Evolutionary conservation across 2,113 vertebrate species (phyloP).

Genomic region (Psettodes erumei): DNA sequence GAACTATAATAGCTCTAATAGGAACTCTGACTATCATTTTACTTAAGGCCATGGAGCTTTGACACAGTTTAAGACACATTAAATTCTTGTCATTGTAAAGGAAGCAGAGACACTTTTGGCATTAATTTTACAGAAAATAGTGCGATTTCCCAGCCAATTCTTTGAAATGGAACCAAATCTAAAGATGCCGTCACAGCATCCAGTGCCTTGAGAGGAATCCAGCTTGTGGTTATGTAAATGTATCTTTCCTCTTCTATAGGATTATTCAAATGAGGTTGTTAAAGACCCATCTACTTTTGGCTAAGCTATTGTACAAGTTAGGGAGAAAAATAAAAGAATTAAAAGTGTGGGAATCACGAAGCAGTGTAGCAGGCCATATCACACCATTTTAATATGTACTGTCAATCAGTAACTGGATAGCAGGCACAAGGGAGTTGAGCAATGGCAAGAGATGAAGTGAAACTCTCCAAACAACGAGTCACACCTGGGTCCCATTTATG

Average conservation of each 20-base stretch:
- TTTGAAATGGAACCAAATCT: slow-evolving; percentile 39
- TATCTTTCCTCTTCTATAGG: slow-evolving; percentile 19
- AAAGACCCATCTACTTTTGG: slow-evolving; percentile 42
- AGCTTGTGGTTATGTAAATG: slow-evolving; percentile 59
- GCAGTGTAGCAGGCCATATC: neutral
- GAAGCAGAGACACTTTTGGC: neutral
- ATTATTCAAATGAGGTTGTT: slow-evolving; percentile 66
- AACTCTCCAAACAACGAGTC: neutral
- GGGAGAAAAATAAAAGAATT: slow-evolving; percentile 53
- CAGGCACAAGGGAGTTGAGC: neutral
- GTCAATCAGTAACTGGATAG: slow-evolving; percentile 24
- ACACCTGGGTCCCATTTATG: slow-evolving; percentile 27
- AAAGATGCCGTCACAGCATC: slow-evolving; percentile 34
- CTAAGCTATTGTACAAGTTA: slow-evolving; percentile 44
- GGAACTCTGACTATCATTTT: neutral
- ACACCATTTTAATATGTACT: neutral
- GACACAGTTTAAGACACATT: neutral
- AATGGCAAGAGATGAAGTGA: neutral
- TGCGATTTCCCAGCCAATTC: slow-evolving; percentile 15
- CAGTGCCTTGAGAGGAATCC: slow-evolving; percentile 34
- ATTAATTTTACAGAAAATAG: slow-evolving; percentile 17
- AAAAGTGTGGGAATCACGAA: slow-evolving; percentile 41
- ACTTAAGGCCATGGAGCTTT: neutral
- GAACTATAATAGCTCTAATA: neutral
- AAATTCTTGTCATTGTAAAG: neutral